phyloP scores from a whole-genome alignment of 2,113 vertebrate genomes.

The Podocnemis expansa region DNA sequence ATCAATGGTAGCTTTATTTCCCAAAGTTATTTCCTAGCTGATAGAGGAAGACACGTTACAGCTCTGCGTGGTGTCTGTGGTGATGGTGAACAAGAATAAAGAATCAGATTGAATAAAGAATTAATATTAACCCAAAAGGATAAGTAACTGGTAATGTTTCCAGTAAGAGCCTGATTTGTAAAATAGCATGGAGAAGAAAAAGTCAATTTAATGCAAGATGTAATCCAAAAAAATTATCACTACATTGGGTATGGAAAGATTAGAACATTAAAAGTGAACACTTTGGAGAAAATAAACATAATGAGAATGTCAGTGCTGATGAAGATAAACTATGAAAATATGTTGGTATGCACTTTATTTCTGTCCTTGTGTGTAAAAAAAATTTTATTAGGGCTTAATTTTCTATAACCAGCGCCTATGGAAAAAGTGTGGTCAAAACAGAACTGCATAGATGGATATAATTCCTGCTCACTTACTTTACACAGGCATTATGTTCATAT shows the following conservation, averaged over 20 bases:
- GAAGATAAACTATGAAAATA: neutral
- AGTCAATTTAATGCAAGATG: neutral
- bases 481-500: neutral
- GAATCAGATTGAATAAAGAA: neutral
- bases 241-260: neutral
- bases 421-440: rapidly evolving
- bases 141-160: neutral
- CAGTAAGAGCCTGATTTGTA: neutral
- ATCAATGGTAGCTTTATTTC: slow-evolving; percentile 29
- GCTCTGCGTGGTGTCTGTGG: neutral
- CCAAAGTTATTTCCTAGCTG: neutral
- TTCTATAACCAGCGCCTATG: neutral
- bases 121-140: neutral
- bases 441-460: rapidly evolving
- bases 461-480: neutral
- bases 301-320: neutral
- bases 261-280: neutral
- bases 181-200: rapidly evolving
- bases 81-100: neutral
- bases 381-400: neutral
- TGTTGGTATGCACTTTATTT: rapidly evolving
- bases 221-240: neutral
- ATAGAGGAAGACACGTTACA: slow-evolving; percentile 30
- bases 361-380: neutral
- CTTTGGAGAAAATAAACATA: neutral